Conservation (phyloP, 2,113 vertebrate genomes). For the Chloebia gouldiae region DNA sequence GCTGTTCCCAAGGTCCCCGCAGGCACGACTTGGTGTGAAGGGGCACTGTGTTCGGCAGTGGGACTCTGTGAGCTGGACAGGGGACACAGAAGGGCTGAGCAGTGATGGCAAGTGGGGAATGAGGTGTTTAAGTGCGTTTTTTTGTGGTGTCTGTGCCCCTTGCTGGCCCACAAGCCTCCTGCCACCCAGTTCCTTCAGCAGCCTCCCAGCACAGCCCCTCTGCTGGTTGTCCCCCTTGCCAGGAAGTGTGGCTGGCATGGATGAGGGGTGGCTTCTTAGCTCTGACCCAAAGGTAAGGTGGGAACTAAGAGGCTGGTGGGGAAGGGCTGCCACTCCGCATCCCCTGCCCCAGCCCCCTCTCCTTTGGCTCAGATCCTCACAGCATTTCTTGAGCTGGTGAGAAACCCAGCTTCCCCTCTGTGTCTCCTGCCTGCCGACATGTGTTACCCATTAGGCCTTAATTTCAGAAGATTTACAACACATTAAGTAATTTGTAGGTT, state of each 20-base stretch:
- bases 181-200: neutral
- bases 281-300: neutral
- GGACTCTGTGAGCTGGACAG: neutral
- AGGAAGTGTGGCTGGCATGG: neutral
- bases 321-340: neutral
- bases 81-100: neutral
- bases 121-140: neutral
- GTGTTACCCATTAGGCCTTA: conserved; percentile 85
- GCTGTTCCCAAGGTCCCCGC: neutral
- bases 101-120: neutral
- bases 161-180: neutral
- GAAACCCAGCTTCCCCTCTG: conserved; percentile 44
- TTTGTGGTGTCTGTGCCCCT: neutral
- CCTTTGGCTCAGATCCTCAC: neutral
- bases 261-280: neutral
- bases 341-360: neutral
- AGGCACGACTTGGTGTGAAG: neutral
- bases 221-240: neutral
- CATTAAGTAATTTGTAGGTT: conserved; percentile 92
- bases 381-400: conserved; percentile 47
- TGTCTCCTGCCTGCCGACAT: conserved; percentile 75
- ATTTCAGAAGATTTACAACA: conserved; percentile 88
- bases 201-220: neutral
- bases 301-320: neutral
- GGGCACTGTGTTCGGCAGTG: rapidly evolving